Evolutionary conservation across 2,113 vertebrate genomes (phyloP), one percentile per base, ranked within the genome.

Genomic region (Ginglymostoma cirratum): DNA sequence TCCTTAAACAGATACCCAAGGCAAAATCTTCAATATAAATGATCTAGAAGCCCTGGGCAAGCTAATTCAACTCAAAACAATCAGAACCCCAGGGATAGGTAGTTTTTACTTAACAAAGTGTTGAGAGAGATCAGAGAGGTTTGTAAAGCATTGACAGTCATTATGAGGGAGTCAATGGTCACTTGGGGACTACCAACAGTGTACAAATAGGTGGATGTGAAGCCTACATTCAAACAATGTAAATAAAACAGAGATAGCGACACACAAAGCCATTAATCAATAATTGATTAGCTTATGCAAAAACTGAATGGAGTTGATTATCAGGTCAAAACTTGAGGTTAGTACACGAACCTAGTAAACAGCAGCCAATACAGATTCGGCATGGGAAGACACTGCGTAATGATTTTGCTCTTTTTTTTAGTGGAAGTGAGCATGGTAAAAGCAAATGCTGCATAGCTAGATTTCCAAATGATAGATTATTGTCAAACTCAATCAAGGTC

Each of bases 1-100:
- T 90, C 87, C 52, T 65, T 65, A 45, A 90, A 34, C 30, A 65
- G 52, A n/a, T 65, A 61, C 61, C 12, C 5, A 34, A 90, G 24
- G 52, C 55, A 90, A 61, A 55, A 87, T 87, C 85, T 90, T 90
- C 55, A 65, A 65, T 90, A 90, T 90, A 19, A 90, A 65, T 90
- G 52, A 61, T 24, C 27, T 90, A 52, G 52, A 90, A 90, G 52
- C 15, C 48, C 52, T 65, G 34, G 30, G 61, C 52, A 90, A n/a
- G 14, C 48, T 90, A 17, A 90, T 61, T 65, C 24, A 30, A 61
- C 52, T 90, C 3, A 30, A 89, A 90, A n/a, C 52, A 90, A 90
- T 65, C 52, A 90, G 61, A 34, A 65, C 52, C 30, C 48, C 52
- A 6, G 48, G 87, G 48, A 24, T 5, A 55, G 0, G 48, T 55